A percentile compares a stretch with the other conserved stretches of the same genome.
phyloP scores from a whole-genome alignment of 2,113 vertebrate species.

The Speoplatyrhinus poulsoni region DNA sequence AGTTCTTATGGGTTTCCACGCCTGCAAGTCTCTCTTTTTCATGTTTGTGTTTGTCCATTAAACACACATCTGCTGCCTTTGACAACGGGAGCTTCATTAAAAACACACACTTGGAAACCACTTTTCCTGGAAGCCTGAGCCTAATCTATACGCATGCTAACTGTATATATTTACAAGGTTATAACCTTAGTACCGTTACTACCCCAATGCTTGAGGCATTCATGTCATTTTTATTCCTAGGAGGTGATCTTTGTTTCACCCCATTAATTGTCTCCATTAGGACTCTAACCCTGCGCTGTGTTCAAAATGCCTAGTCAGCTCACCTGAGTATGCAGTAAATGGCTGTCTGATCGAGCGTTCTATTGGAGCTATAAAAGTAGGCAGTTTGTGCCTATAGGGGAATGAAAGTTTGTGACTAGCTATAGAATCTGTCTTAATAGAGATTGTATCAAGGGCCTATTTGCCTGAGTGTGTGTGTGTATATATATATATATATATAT shows the following conservation, averaged over 20 bases:
- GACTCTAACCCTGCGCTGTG: slow-evolving; percentile 41
- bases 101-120: not conserved
- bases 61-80: not conserved
- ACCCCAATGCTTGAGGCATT: too few species aligned
- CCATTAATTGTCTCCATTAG: slow-evolving; percentile 51
- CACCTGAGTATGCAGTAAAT: slow-evolving; percentile 54
- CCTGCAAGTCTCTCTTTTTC: too few species aligned
- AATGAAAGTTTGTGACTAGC: slow-evolving; percentile 44
- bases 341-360: slow-evolving; percentile 58
- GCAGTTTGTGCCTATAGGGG: slow-evolving; percentile 17
- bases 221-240: too few species aligned
- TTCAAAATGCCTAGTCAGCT: slow-evolving; percentile 54
- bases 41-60: too few species aligned
- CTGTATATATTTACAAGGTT: not conserved
- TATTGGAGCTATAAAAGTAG: slow-evolving; percentile 55
- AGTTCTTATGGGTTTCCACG: too few species aligned
- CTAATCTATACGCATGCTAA: too few species aligned
- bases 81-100: not conserved
- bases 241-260: slow-evolving; percentile 36
- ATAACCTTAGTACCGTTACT: too few species aligned
- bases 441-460: slow-evolving; percentile 56
- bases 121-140: not conserved
- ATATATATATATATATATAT: slow-evolving; percentile 34
- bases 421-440: slow-evolving; percentile 32
- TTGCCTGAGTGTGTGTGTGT: slow-evolving; percentile 47